Evolutionary conservation across 2,113 vertebrate genomes (phyloP), one percentile per base, ranked within the genome.

Genomic region (Prolemur simus): DNA sequence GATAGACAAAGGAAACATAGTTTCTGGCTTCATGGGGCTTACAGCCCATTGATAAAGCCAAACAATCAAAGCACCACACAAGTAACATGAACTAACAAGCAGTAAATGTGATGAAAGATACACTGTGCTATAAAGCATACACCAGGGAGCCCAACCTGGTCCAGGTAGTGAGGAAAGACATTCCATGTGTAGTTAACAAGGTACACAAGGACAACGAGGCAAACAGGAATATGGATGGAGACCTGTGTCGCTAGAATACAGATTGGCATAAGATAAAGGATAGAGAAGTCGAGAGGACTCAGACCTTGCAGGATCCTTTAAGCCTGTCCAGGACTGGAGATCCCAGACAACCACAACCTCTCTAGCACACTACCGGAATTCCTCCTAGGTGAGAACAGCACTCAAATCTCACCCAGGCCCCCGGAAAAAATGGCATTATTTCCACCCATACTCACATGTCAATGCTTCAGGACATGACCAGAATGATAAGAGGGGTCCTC

Each of bases 371-470:
- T 39, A 15, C 23, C 54, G 32, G 8, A 78, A 17, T n/a, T 81
- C 47, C n/a, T 60, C 27, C 23, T 18, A n/a, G n/a, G 42, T 47
- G 13, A 14, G n/a, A 45, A 37, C 17, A 18, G 47, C 29, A 66
- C 34, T 42, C 27, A 12, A 1, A 76, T 42, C 63, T 80, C 32
- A 58, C 34, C 20, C 27, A 83, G 1, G 32, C 14, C 18, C 73
- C 63, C 39, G 32, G 14, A 52, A 73, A 73, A 63, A 58, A 37
- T 21, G 47, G 47, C 39, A n/a, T 32, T 21, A 54, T 39, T 60
- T 66, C 42, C 63, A 92, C 58, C 23, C 27, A 76, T 4, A 87
- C 69, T 87, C 34, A 89, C 96, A 29, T 34, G 42, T 37, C 17
- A 76, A 18, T 39, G 71, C 49, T 58, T 60, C 20, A 12, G 42